A percentile compares a stretch with the other conserved stretches of the same genome.
These are phyloP conservation scores for Leptosomus discolor DNA, from an alignment of 2,113 vertebrate genomes.

Conservation along the genomic window DNA sequence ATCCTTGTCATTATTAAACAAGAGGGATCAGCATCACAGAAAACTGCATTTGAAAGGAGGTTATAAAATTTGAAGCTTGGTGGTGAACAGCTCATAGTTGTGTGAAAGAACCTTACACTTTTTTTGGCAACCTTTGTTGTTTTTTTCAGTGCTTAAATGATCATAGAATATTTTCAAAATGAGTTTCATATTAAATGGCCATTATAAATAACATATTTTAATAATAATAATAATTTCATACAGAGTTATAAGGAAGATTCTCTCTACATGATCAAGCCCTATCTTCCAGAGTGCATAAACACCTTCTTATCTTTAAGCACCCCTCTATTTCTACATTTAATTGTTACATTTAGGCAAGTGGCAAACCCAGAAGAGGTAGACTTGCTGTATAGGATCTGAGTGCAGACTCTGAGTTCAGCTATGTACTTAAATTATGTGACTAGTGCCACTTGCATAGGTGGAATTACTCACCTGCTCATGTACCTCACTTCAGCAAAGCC, in stretches of 20 bases:
- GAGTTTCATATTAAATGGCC: background rate
- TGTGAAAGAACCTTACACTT: background rate
- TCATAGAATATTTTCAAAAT: background rate
- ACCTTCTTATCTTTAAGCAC: background rate
- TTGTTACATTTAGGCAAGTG: background rate
- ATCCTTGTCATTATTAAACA: conserved; percentile 53
- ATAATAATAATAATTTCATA: background rate
- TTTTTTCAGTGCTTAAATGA: background rate
- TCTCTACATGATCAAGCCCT: background rate
- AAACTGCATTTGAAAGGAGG: conserved; percentile 38
- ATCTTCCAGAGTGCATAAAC: background rate
- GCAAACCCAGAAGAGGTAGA: background rate
- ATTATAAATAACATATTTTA: background rate
- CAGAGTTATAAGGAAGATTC: background rate
- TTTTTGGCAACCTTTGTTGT: background rate
- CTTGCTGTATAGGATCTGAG: background rate
- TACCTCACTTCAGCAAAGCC: background rate
- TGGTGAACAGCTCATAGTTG: background rate
- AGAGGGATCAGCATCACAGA: background rate
- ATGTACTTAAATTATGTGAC: background rate
- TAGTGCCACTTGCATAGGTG: background rate
- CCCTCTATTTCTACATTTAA: background rate
- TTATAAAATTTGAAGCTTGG: background rate
- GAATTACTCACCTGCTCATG: background rate
- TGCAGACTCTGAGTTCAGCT: background rate